Percentiles rank a stretch among this genome's conserved stretches.
Conservation (phyloP, 2,113 vertebrate species). For the Podilymbus podiceps region DNA sequence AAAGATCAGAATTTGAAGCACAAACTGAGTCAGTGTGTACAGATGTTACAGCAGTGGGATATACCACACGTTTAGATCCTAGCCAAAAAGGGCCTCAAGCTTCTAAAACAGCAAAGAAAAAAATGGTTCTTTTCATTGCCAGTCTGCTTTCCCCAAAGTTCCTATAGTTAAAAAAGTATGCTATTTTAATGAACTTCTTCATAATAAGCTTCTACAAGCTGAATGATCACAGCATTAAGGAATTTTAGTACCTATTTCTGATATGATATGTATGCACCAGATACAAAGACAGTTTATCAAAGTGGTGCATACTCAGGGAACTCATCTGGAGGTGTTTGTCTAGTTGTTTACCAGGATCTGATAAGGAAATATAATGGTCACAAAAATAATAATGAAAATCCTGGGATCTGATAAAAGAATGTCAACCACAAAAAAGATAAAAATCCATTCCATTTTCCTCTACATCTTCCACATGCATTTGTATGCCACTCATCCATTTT, state of each 20-base stretch:
- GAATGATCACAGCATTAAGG: neutral
- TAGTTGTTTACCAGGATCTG: neutral
- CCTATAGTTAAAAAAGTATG: neutral
- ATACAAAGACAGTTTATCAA: neutral
- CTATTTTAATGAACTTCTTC: neutral
- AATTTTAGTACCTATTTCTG: neutral
- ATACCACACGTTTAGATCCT: neutral
- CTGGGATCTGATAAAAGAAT: neutral
- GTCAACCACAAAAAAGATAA: neutral
- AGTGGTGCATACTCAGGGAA: neutral
- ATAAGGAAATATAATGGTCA: neutral
- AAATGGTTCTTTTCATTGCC: neutral
- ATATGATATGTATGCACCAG: neutral
- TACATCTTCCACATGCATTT: constrained; percentile 3
- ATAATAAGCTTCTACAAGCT: neutral
- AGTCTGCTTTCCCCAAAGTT: neutral
- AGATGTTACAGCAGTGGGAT: neutral
- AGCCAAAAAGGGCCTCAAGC: neutral
- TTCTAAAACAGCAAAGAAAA: constrained; percentile 10
- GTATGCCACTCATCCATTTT: constrained; percentile 33
- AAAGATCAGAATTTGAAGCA: neutral
- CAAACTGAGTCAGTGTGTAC: neutral
- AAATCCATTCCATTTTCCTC: constrained; percentile 38
- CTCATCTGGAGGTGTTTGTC: neutral
- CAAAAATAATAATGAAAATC: neutral